Evolutionary conservation across 1,140 invertebrate genomes (phyloP).

Genomic region (Drosophila pseudoobscura): DNA sequence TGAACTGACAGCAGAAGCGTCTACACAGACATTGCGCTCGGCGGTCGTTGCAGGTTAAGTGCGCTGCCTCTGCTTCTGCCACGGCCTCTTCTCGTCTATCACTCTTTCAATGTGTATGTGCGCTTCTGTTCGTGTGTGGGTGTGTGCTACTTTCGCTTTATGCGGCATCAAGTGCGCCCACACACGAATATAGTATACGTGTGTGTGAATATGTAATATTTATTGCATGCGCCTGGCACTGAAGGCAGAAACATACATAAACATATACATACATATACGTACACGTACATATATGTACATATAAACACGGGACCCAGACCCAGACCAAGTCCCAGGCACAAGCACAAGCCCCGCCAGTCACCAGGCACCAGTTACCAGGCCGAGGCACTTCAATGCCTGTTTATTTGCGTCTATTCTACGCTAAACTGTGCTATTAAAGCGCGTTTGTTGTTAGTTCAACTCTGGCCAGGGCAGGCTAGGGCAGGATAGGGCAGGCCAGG

Average conservation of each 20-base stretch:
- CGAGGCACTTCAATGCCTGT: slow-evolving; percentile 69
- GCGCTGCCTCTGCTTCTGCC: slow-evolving; percentile 11
- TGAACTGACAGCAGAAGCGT: slow-evolving; percentile 31
- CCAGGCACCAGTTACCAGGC: slow-evolving; percentile 40
- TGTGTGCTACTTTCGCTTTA: slow-evolving; percentile 71
- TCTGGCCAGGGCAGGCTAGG: slow-evolving; percentile 22
- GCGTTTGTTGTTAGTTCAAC: slow-evolving; percentile 79
- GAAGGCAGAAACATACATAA: slow-evolving; percentile 50
- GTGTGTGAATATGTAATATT: slow-evolving; percentile 59
- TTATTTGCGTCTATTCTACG: slow-evolving; percentile 80
- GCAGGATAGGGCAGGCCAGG: not conserved
- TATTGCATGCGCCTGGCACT: slow-evolving; percentile 75
- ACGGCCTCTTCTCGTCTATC: too few species aligned
- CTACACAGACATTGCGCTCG: slow-evolving; percentile 40
- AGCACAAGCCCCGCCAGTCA: slow-evolving; percentile 7
- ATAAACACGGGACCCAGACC: not conserved
- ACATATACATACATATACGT: too few species aligned
- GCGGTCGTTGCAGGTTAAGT: slow-evolving; percentile 57
- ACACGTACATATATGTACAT: too few species aligned
- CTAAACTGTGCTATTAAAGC: slow-evolving; percentile 81
- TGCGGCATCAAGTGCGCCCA: slow-evolving; percentile 72
- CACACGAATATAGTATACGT: slow-evolving; percentile 34
- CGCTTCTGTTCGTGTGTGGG: slow-evolving; percentile 15
- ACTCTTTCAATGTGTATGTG: slow-evolving; percentile 3
- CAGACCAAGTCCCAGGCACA: not conserved